phyloP scores from a whole-genome alignment of 37 sponge, comb jelly and placozoan genomes.

The Ianthella basta region DNA sequence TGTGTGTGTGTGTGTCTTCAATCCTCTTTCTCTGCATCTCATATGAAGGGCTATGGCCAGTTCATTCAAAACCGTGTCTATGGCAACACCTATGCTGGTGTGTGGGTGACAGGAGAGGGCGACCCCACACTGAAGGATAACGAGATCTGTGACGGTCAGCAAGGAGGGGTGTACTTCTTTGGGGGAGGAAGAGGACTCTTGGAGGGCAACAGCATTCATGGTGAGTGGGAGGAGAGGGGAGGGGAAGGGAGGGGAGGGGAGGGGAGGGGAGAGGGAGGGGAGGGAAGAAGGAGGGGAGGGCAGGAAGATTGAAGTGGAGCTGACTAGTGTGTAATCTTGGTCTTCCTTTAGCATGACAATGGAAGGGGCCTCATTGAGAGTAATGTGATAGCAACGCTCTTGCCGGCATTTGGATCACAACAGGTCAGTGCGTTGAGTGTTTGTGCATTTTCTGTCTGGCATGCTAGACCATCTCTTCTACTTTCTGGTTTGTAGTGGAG shows the following conservation, averaged over 20 bases:
- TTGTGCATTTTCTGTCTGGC: too few species aligned
- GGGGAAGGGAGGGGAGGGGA: neutral
- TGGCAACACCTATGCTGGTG: slow-evolving; percentile 86
- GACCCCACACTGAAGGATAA: slow-evolving; percentile 80
- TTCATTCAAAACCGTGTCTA: slow-evolving; percentile 86
- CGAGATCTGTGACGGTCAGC: slow-evolving; percentile 75
- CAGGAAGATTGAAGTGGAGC: neutral
- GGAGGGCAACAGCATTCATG: slow-evolving; percentile 83
- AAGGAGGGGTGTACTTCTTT: slow-evolving; percentile 91
- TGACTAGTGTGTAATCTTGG: neutral
- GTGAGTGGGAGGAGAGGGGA: slow-evolving; percentile 31
- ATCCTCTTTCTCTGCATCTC: too few species aligned
- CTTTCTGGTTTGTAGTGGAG: too few species aligned
- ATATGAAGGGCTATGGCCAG: slow-evolving; percentile 87
- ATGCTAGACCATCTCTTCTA: too few species aligned
- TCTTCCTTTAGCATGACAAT: slow-evolving; percentile 67
- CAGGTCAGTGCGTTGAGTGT: slow-evolving; percentile 49
- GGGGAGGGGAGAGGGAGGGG: neutral
- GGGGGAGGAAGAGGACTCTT: slow-evolving; percentile 79
- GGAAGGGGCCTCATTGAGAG: slow-evolving; percentile 77
- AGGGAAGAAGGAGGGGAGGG: neutral
- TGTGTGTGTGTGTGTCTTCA: neutral
- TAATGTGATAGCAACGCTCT: slow-evolving; percentile 81
- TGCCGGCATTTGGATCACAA: slow-evolving; percentile 90
- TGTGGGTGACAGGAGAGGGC: slow-evolving; percentile 88